Evolutionary conservation across 2,797 vertebrate species (phyloP), one percentile per base, ranked within the genome.

Genomic region (Sparidentex hasta): DNA sequence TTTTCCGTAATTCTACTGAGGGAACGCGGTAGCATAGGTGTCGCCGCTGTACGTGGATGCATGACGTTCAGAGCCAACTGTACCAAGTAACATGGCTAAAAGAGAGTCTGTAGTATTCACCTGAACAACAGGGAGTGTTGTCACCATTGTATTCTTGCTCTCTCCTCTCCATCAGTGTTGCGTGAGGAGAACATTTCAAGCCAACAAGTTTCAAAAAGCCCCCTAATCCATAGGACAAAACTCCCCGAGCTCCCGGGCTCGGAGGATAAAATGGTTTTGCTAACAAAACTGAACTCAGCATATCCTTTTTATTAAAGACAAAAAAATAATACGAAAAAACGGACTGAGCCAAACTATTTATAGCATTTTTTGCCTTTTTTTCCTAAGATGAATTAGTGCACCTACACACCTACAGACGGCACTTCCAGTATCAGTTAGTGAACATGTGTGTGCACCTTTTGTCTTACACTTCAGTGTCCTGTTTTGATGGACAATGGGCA

Each of bases 281-380:
- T 90, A 90, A 84, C 70, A 85, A 81, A 84, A 61, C 38, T 78
- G 66, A 82, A 81, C 77, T 80, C 80, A 21, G 85, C 81, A 88
- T 88, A 82, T 83, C 84, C 20, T 87, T 88, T 89, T 87, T 87
- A 74, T 14, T 18, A 33, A 25, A 57, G 65, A 27, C 20, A 41
- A 23, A 52, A 27, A 47, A 41, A 68, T 38, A 41, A 67, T 38
- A 65, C 64, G 27, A 54, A 38, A 71, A 83, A 72, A 62, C 43
- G 51, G 66, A 90, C 83, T 88, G 88, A 93, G 91, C 90, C 92
- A 91, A 93, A 89, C 82, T 84, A 76, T 88, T 89, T 78, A 73
- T 84, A 88, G 51, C 43, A 78, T 71, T 81, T 87, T 90, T 90
- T 80, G 88, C 87, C 90, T 81, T 70, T 69, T 65, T 70, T 70